phyloP scores from a whole-genome alignment of 2,888 invertebrate genomes.

The Eugnorisma glareosa region DNA sequence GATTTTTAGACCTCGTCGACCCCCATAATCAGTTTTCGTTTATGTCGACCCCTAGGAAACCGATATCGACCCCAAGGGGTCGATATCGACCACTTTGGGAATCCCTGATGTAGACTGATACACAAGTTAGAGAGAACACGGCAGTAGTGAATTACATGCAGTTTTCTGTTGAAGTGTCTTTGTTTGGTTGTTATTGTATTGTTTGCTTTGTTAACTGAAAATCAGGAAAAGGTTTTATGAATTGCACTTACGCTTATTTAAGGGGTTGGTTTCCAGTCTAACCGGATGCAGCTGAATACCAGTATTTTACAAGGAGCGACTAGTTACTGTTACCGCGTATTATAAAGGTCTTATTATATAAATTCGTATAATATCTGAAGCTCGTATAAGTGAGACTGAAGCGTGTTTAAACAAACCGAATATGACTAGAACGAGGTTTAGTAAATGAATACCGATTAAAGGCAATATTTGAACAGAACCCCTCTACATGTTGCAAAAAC shows the following conservation, averaged over 20 bases:
- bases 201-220: slow-evolving; percentile 2
- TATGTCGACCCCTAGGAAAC: too few relatives aligned
- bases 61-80: too few relatives aligned
- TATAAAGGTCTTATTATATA: too few relatives aligned
- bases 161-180: background rate
- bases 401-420: background rate
- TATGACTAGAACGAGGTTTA: background rate
- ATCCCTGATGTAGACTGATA: too few relatives aligned
- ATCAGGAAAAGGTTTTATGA: background rate
- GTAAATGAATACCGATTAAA: too few relatives aligned
- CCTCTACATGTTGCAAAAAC: background rate
- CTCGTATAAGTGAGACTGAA: background rate
- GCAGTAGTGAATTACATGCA: slow-evolving; percentile 2
- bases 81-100: too few relatives aligned
- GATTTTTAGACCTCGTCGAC: too few relatives aligned
- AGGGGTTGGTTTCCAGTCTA: too few relatives aligned
- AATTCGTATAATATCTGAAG: background rate
- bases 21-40: too few relatives aligned
- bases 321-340: background rate
- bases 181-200: slow-evolving; percentile 1
- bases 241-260: background rate
- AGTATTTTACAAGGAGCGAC: too few relatives aligned
- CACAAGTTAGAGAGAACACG: slow-evolving; percentile 18
- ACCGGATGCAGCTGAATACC: too few relatives aligned
- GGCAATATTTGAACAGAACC: background rate